phyloP scores from a whole-genome alignment of 2,113 vertebrate genomes.

The Anolis sagrei region DNA sequence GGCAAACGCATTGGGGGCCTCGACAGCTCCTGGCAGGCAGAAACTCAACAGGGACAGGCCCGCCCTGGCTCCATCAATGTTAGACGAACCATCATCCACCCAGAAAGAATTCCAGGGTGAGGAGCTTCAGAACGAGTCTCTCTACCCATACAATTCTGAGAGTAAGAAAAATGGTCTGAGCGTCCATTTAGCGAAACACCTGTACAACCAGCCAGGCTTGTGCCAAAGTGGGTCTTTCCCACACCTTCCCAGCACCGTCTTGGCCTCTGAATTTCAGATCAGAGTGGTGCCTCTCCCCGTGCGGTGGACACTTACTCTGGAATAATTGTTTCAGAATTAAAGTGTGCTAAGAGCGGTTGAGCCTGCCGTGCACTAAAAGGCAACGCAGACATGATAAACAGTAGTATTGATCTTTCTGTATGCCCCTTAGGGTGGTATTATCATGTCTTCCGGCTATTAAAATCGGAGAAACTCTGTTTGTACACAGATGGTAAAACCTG shows the following conservation, averaged over 20 bases:
- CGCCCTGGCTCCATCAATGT: background rate
- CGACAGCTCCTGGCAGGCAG: background rate
- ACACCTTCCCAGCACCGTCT: too few species aligned
- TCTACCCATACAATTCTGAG: too few species aligned
- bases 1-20: background rate
- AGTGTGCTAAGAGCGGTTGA: background rate
- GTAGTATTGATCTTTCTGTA: slow-evolving; percentile 12
- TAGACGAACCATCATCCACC: too few species aligned
- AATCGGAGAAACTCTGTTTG: background rate
- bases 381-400: slow-evolving; percentile 12
- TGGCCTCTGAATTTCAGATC: background rate
- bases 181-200: too few species aligned
- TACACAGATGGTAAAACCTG: slow-evolving; percentile 1
- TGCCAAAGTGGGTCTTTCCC: too few species aligned
- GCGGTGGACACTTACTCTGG: background rate
- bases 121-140: background rate
- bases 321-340: slow-evolving; percentile 16
- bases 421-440: slow-evolving; percentile 3
- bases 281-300: background rate
- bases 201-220: too few species aligned
- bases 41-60: background rate
- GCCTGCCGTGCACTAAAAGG: background rate
- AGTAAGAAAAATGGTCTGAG: too few species aligned
- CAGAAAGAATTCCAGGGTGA: background rate
- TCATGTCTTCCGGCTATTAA: slow-evolving; percentile 22